Percentiles rank a stretch among this genome's conserved stretches.
Conservation (phyloP, 2,113 vertebrate genomes). For the Anser brachyrhynchus region DNA sequence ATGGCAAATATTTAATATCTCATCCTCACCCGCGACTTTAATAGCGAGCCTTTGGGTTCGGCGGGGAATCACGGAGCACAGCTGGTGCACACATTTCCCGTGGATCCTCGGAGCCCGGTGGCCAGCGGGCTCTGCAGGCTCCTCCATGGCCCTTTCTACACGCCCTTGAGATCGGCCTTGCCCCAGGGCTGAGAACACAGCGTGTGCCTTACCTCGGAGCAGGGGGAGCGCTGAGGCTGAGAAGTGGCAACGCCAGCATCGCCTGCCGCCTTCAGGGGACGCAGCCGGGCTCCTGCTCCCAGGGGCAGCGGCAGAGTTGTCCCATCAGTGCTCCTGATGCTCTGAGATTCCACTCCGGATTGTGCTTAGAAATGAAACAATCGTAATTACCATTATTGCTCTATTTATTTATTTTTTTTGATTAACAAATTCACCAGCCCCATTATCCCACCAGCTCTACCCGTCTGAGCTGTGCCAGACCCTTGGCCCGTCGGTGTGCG, state of each 20-base stretch:
- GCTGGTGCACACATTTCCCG: not conserved
- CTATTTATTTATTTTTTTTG: not conserved
- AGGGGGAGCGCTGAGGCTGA: not conserved
- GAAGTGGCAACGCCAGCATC: not conserved
- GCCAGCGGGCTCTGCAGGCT: not conserved
- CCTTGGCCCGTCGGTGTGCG: too few relatives aligned
- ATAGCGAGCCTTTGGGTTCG: not conserved
- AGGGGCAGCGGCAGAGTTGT: not conserved
- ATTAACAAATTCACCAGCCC: not conserved
- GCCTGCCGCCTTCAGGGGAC: not conserved
- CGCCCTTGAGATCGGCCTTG: not conserved
- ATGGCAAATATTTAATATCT: not conserved
- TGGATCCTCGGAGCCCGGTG: rapidly evolving
- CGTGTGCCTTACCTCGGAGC: not conserved
- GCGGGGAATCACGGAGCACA: not conserved
- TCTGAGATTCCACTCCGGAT: not conserved
- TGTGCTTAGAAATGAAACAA: not conserved
- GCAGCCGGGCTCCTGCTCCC: not conserved
- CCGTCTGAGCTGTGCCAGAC: not conserved
- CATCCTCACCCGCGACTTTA: not conserved
- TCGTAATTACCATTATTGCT: not conserved
- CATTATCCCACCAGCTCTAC: not conserved
- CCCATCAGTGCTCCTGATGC: not conserved
- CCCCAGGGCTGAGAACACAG: not conserved
- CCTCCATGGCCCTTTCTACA: not conserved